Conservation (phyloP, 2,113 vertebrate genomes). For the Elaphurus davidianus region DNA sequence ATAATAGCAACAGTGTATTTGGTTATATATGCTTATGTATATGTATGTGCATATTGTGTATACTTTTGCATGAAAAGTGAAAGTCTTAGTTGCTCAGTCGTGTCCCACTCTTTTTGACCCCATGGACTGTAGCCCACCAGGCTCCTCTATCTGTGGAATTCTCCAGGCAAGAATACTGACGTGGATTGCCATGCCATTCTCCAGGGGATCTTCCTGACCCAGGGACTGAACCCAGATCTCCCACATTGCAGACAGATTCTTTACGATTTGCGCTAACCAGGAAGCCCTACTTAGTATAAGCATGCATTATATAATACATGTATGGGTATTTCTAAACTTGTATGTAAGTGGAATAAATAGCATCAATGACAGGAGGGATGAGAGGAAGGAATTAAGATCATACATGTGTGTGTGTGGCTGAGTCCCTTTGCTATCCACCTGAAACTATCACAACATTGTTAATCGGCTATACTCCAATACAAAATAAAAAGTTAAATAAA, state of each 20-base stretch:
- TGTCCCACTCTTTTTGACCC: neutral
- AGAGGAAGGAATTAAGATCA: neutral
- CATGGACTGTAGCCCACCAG: neutral
- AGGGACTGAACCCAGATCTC: neutral
- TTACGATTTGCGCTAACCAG: neutral
- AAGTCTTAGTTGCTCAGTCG: rapidly evolving
- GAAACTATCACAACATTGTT: neutral
- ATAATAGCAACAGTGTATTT: neutral
- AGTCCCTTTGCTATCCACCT: neutral
- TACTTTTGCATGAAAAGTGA: neutral
- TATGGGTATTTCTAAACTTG: neutral
- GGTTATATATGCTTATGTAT: neutral
- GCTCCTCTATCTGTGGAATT: neutral
- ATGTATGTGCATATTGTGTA: neutral
- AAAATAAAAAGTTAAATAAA: neutral
- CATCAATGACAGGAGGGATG: neutral
- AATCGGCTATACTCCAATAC: neutral
- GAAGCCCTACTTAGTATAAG: neutral
- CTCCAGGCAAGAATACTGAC: neutral
- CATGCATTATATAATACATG: neutral
- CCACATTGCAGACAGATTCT: neutral
- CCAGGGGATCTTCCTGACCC: neutral
- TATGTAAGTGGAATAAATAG: neutral
- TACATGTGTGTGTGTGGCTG: neutral
- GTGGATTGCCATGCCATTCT: neutral